These are phyloP conservation scores for Platycnemis pennipes DNA, from an alignment of 2,888 invertebrate species.

Conservation along the genomic window DNA sequence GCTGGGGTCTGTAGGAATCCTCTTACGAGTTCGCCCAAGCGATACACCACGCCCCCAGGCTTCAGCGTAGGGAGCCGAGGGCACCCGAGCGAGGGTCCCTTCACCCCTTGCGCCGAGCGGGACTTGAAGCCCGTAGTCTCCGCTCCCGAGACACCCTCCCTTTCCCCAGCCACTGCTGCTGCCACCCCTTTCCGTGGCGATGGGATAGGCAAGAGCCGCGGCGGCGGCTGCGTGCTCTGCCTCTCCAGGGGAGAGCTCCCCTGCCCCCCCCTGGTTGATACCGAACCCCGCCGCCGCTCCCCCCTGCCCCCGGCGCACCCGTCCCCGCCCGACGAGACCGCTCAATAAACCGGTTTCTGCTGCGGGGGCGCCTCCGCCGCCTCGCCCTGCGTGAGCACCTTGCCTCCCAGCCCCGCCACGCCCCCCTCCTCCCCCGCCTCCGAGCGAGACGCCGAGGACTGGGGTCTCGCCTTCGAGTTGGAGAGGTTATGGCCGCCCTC, in stretches of 20 bases:
- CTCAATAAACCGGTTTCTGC: constrained; percentile 67
- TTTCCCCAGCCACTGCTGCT: neutral
- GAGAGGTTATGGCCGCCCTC: constrained; percentile 60
- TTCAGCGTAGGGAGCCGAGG: constrained; percentile 30
- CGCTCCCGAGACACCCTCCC: neutral
- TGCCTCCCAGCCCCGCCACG: neutral
- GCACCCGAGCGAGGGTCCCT: constrained; percentile 53
- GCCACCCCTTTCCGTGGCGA: neutral
- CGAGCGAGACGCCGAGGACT: constrained; percentile 48
- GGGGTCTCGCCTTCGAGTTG: constrained; percentile 57
- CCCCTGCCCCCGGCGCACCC: neutral
- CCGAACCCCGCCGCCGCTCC: neutral
- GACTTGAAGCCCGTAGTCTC: constrained; percentile 47
- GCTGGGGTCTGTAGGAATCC: constrained; percentile 35
- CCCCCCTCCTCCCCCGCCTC: neutral
- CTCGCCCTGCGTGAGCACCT: neutral
- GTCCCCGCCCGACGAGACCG: constrained; percentile 47
- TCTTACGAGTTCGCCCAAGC: neutral
- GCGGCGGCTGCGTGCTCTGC: constrained; percentile 55
- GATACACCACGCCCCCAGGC: neutral
- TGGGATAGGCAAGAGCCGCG: neutral
- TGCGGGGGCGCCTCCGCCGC: constrained; percentile 31
- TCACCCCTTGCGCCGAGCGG: constrained; percentile 38
- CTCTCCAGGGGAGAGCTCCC: neutral
- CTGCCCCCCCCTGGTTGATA: neutral